Evolutionary conservation across 2,888 invertebrate genomes (phyloP), one percentile per base, ranked within the genome.

Genomic region (Xylota sylvarum): DNA sequence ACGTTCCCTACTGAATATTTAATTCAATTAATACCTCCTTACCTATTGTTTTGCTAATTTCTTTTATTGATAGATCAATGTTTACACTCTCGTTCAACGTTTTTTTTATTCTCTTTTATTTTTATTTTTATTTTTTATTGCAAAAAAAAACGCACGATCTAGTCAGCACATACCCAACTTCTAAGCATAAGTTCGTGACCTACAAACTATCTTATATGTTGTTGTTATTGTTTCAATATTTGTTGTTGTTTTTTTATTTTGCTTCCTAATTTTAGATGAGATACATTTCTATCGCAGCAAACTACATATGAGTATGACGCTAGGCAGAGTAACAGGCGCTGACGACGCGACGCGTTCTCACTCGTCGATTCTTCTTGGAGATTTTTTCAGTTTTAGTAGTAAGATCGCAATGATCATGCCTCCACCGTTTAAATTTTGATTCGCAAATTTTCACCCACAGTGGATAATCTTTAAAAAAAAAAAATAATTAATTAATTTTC

Each of bases 261-360:
- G 35, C 55, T 62, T 73, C 70, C 85, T 81, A 85, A 81, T 65
- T 85, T 85, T 85, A 85, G 84, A 84, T 58, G 69, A 55, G 76
- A 85, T 72, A 81, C 76, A 76, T 52, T 70, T 80, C 64, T 65
- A 37, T 78, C 43, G 10, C 58, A 67, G 46, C 46, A 52, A 55
- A 70, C 37, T 65, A n/a, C n/a, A n/a, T n/a, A n/a, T n/a, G n/a
- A n/a, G n/a, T n/a, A 70, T 62, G 73, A 79, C 56, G 72, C 30
- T 46, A 56, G 32, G 30, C 19, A 19, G n/a, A 3, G 19, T 7
- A 7, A 48, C 0, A 9, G 46, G 46, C 14, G 46, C 46, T 46
- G 43, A 55, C 64, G 43, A 58, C 64, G 23, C 73, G 70, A 58
- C 27, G 10, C 43, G 7, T 17, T 32, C 30, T 43, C 40, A 10